A percentile compares a stretch with the other conserved stretches of the same genome.
Evolutionary conservation across 2,797 vertebrate genomes (phyloP).

Genomic region (Telmatherina bonti): DNA sequence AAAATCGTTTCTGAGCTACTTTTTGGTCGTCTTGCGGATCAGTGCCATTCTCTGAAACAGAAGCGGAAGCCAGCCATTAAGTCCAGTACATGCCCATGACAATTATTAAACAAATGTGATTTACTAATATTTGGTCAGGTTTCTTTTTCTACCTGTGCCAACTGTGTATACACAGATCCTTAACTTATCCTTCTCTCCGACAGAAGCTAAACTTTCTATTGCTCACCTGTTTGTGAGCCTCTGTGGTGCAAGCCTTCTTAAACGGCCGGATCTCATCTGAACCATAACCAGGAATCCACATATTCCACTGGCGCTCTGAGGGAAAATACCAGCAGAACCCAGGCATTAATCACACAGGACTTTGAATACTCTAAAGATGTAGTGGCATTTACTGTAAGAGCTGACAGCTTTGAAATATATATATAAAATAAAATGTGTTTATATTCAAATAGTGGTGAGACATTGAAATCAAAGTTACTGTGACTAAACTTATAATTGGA

Average conservation of each 20-base stretch:
- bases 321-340: slow-evolving; percentile 11
- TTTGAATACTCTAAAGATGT: background rate
- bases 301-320: slow-evolving; percentile 98
- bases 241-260: slow-evolving; percentile 99
- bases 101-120: background rate
- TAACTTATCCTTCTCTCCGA: background rate
- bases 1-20: slow-evolving; percentile 80
- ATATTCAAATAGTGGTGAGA: background rate
- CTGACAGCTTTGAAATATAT: no score
- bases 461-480: slow-evolving; percentile 1
- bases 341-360: background rate
- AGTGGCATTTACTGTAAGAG: background rate
- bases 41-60: slow-evolving; percentile 95
- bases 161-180: background rate
- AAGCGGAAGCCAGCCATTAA: slow-evolving; percentile 41
- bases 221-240: slow-evolving; percentile 98
- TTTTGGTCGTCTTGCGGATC: slow-evolving; percentile 99
- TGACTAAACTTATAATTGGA: background rate
- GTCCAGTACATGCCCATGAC: background rate
- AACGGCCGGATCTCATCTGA: slow-evolving; percentile 98
- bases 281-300: slow-evolving; percentile 99
- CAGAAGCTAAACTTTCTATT: background rate
- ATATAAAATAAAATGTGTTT: no score
- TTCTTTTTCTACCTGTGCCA: background rate
- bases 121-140: background rate